These are phyloP conservation scores for Paramuricea clavata DNA, from an alignment of 92 coral and sea anemone species.

Conservation along the genomic window DNA sequence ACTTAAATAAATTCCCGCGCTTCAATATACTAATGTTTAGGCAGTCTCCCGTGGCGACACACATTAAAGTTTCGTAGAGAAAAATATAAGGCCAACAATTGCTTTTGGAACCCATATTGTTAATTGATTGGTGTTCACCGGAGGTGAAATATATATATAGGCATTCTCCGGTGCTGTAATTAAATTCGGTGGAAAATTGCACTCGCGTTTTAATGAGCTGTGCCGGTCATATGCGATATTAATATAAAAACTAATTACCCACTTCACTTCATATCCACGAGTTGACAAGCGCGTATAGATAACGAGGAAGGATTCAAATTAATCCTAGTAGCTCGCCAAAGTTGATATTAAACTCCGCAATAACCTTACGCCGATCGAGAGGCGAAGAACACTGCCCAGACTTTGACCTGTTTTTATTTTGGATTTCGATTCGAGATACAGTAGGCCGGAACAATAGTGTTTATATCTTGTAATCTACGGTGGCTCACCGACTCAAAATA, in stretches of 20 bases:
- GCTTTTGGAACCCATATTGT: background rate
- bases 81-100: background rate
- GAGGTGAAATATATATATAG: conserved; percentile 18
- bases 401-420: background rate
- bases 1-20: background rate
- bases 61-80: conserved; percentile 38
- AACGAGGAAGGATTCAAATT: background rate
- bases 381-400: background rate
- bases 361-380: background rate
- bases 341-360: background rate
- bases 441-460: background rate
- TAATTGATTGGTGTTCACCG: conserved; percentile 35
- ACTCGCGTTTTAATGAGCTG: conserved; percentile 24
- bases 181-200: conserved; percentile 30
- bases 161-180: conserved; percentile 51
- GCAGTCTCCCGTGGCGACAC: conserved; percentile 30
- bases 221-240: conserved; percentile 33
- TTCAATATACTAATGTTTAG: conserved; percentile 19
- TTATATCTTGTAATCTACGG: background rate
- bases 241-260: conserved; percentile 50
- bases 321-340: background rate
- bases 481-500: background rate
- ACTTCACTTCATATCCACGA: background rate
- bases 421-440: background rate
- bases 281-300: conserved; percentile 16